Evolutionary conservation across 2,888 invertebrate genomes (phyloP).

Genomic region (Rhagonycha lutea): DNA sequence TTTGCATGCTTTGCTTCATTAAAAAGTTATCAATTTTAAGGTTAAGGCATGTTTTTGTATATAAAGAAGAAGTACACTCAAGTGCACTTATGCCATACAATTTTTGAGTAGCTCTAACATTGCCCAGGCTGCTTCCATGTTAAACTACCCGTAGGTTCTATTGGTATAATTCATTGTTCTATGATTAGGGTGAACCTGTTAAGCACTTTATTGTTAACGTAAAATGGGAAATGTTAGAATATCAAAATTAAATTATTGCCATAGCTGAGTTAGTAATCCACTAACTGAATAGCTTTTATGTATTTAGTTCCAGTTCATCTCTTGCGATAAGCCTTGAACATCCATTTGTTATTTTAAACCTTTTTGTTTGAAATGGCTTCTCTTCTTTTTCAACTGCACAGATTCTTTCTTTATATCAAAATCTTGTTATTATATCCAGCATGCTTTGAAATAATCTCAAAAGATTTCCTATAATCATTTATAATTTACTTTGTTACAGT

Average conservation of each 20-base stretch:
- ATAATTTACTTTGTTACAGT: constrained; percentile 55
- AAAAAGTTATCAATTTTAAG: not conserved
- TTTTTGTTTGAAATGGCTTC: not conserved
- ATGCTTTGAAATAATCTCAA: not conserved
- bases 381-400: not conserved
- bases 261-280: not conserved
- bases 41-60: not conserved
- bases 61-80: not conserved
- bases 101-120: not conserved
- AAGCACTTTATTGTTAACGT: not conserved
- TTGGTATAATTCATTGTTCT: not conserved
- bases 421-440: not conserved
- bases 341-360: not conserved
- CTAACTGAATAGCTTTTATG: not conserved
- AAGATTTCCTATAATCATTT: not conserved
- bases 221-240: not conserved
- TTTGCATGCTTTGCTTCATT: constrained; percentile 20
- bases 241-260: not conserved
- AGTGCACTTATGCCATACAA: not conserved
- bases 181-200: not conserved
- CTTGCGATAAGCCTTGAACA: not conserved
- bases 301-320: not conserved
- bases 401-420: not conserved
- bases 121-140: not conserved
- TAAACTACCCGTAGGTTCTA: not conserved